These are phyloP conservation scores for Bellardia pandia DNA, from an alignment of 2,888 invertebrate species.

Conservation along the genomic window DNA sequence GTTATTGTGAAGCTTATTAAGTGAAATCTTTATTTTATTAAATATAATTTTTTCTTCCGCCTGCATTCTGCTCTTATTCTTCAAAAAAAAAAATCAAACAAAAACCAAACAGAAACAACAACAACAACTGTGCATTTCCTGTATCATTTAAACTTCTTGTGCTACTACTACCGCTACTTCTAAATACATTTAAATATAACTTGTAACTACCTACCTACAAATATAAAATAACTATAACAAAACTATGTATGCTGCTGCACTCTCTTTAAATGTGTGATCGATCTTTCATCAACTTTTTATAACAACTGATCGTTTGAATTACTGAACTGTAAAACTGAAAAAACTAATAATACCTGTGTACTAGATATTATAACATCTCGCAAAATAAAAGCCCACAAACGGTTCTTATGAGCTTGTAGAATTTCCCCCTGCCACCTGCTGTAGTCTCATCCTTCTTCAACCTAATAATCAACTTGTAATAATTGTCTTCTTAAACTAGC, in stretches of 20 bases:
- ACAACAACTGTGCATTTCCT: conserved; percentile 64
- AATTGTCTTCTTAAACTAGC: conserved; percentile 65
- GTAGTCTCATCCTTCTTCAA: conserved; percentile 38
- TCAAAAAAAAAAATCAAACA: not conserved
- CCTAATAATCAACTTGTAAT: conserved; percentile 66
- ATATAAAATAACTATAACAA: not conserved
- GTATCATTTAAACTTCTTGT: conserved; percentile 40
- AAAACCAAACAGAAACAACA: not conserved
- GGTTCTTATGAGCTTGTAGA: conserved; percentile 42
- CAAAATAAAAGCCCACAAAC: conserved; percentile 31
- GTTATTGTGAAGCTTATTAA: conserved; percentile 53
- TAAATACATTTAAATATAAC: conserved; percentile 21
- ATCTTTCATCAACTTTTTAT: conserved; percentile 4
- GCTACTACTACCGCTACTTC: conserved; percentile 10
- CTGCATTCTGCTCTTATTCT: conserved; percentile 72
- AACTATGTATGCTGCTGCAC: not conserved
- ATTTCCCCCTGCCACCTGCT: conserved; percentile 47
- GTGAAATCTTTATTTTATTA: conserved; percentile 57
- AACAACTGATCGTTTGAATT: not conserved
- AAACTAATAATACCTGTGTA: no score
- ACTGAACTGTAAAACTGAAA: no score
- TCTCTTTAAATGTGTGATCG: no score
- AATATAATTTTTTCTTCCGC: conserved; percentile 71
- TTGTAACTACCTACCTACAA: not conserved
- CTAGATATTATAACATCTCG: not conserved